Evolutionary conservation across 2,888 invertebrate species (phyloP).

Genomic region (Tenthredo distinguenda): DNA sequence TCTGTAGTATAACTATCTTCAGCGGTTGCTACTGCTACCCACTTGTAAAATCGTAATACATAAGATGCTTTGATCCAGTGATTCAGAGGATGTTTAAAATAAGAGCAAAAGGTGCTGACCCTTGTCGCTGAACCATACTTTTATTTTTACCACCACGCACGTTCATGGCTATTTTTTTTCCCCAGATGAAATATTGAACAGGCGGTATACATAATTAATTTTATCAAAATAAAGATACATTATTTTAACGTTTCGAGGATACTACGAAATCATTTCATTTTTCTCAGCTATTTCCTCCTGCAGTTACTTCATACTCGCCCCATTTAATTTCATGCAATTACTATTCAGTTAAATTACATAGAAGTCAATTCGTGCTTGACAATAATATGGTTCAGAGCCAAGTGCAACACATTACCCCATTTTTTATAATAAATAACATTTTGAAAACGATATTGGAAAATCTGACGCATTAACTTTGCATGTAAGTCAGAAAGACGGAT

Average conservation of each 20-base stretch:
- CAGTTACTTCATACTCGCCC: background rate
- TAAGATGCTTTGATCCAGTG: constrained; percentile 45
- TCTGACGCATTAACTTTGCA: constrained; percentile 27
- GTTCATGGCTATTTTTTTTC: constrained; percentile 33
- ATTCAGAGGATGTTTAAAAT: constrained; percentile 50
- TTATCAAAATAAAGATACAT: background rate
- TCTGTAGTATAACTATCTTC: constrained; percentile 31
- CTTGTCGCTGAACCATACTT: constrained; percentile 42
- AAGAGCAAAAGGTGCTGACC: constrained; percentile 37
- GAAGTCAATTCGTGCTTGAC: constrained; percentile 33
- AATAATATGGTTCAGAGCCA: constrained; percentile 36
- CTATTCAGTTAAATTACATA: background rate
- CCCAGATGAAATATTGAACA: constrained; percentile 3
- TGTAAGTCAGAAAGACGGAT: background rate
- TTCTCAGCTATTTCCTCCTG: background rate
- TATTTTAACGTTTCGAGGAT: background rate
- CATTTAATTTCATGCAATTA: constrained; percentile 29
- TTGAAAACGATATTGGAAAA: constrained; percentile 24
- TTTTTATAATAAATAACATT: constrained; percentile 1
- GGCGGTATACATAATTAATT: constrained; percentile 5
- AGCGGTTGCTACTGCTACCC: constrained; percentile 1
- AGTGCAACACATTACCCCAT: constrained; percentile 37
- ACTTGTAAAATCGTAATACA: constrained; percentile 43
- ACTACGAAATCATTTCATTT: background rate
- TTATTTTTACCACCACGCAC: constrained; percentile 36